Evolutionary conservation across 2,888 invertebrate species (phyloP), one percentile per base, ranked within the genome.

Genomic region (Hyles lineata): DNA sequence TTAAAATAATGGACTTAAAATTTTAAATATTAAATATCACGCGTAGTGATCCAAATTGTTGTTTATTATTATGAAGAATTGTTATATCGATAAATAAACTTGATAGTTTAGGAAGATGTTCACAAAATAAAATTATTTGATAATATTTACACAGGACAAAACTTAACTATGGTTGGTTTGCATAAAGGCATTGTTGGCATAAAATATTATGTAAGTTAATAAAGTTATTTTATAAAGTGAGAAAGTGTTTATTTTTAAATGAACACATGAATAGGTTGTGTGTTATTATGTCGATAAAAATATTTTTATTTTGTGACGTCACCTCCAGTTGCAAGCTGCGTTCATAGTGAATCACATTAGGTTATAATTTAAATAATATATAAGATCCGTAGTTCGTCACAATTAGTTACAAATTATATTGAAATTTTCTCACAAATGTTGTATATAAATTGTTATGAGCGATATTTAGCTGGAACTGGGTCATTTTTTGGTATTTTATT

Each of bases 41-140:
- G 25, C 60, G 60, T 60, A 60, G 25, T 60, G 60, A 60, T 60
- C 60, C 60, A 60, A 60, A 60, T 43, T 63, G 32, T 32, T 62
- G 9, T 35, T 63, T 19, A 60, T 25, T 60, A 60, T 60, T 60
- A 61, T 61, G 32, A 25, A 25, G 6, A 61, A 32, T 61, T 25
- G 11, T 15, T 61, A 61, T 19, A 25, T 29, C 15, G 15, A 60
- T 61, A 19, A n/a, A 55, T 55, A 55, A 55, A n/a, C n/a, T 55
- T n/a, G 55, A n/a, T n/a, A 6, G 23, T 7, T 23, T 19, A 32
- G 29, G 29, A 15, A 29, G 7, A 9, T 7, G 11, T 43, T 35
- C n/a, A 63, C 43, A n/a, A 35, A 63, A 21, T 63, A 63, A 63
- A 63, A 63, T 6, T 43, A 21, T 21, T 43, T 21, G 21, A 32